A percentile compares a stretch with the other conserved stretches of the same genome.
Evolutionary conservation across 2,797 vertebrate species (phyloP).

Genomic region (Poecilia picta): DNA sequence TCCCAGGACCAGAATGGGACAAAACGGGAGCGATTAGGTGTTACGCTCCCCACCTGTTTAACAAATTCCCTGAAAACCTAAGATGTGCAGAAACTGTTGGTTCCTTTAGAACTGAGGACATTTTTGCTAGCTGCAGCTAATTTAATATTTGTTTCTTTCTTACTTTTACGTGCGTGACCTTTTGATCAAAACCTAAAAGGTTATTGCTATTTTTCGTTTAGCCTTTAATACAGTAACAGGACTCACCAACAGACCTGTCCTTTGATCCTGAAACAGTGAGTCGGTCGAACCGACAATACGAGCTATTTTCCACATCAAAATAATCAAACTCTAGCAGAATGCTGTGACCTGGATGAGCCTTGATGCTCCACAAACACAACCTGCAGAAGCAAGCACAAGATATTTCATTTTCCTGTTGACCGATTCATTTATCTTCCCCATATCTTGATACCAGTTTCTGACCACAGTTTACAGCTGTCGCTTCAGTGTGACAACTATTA

Average conservation of each 20-base stretch:
- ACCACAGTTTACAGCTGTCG: too few species aligned
- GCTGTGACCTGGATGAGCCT: slow-evolving; percentile 66
- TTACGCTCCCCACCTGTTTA: neutral
- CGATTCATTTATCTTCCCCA: neutral
- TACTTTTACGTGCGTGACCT: neutral
- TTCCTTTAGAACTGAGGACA: neutral
- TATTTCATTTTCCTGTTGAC: neutral
- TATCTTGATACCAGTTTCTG: too few species aligned
- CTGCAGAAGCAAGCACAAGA: slow-evolving; percentile 61
- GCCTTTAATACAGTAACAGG: neutral
- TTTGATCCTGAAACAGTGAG: slow-evolving; percentile 51
- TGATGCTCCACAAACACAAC: slow-evolving; percentile 82
- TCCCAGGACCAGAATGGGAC: neutral
- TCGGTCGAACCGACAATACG: slow-evolving; percentile 67
- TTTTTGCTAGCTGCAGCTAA: neutral
- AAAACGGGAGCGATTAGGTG: neutral
- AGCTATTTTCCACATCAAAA: slow-evolving; percentile 82
- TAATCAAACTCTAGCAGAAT: slow-evolving; percentile 79
- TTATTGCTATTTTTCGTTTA: too few species aligned
- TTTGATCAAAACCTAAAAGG: neutral
- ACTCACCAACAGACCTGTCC: slow-evolving; percentile 77
- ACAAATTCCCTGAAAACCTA: neutral
- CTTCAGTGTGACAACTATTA: neutral
- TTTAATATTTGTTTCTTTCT: neutral
- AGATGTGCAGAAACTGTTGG: neutral